Conservation (phyloP, 2,888 invertebrate genomes). For the Micoletzkya japonica region DNA sequence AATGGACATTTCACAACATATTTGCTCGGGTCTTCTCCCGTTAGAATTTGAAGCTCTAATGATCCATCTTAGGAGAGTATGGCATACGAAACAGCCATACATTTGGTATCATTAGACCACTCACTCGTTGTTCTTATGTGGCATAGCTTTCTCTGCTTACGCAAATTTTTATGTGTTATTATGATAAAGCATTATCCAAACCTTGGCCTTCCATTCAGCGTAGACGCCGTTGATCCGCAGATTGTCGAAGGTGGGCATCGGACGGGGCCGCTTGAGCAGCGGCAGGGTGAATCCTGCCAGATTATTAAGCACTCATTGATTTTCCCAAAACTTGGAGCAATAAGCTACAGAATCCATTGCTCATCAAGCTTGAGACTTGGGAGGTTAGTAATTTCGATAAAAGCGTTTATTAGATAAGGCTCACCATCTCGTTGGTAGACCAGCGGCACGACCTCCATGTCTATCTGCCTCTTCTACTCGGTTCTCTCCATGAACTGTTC, state of each 20-base stretch:
- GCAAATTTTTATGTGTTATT: no score
- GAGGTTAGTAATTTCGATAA: neutral
- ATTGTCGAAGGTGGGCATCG: constrained; percentile 2
- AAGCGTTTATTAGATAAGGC: neutral
- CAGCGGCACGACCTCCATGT: constrained; percentile 24
- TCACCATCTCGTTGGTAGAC: constrained; percentile 14
- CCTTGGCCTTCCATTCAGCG: constrained; percentile 19
- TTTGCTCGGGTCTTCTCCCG: no score
- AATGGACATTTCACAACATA: no score
- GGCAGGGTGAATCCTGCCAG: constrained; percentile 17
- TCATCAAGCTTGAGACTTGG: neutral
- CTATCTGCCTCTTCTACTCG: no score
- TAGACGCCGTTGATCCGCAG: constrained; percentile 14
- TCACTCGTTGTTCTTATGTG: no score
- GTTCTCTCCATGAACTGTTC: no score
- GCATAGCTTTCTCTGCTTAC: no score
- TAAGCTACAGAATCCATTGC: neutral
- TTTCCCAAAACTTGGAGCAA: neutral
- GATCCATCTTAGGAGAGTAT: no score
- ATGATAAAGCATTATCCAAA: no score
- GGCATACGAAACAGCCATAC: no score
- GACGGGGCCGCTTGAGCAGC: constrained; percentile 21
- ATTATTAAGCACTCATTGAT: neutral
- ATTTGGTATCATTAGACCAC: no score
- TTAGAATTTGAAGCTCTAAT: no score